Evolutionary conservation across 2,113 vertebrate species (phyloP).

Genomic region (Malurus melanocephalus): DNA sequence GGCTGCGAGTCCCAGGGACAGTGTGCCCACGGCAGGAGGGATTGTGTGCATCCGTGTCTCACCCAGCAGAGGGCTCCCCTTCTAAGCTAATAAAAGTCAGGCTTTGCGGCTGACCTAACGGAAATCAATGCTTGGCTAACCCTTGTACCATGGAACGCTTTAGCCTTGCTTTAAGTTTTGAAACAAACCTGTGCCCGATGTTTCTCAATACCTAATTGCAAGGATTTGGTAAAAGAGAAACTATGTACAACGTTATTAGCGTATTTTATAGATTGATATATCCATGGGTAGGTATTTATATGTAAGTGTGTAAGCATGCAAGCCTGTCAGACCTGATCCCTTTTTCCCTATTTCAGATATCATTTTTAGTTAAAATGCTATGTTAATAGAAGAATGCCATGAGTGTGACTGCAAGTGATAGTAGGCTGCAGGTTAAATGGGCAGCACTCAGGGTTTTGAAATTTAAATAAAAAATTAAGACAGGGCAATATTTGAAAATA

Average conservation of each 20-base stretch:
- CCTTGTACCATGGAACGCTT: not conserved
- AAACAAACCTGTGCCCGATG: no score
- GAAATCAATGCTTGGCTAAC: not conserved
- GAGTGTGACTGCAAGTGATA: not conserved
- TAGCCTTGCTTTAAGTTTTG: not conserved
- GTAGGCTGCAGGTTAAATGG: not conserved
- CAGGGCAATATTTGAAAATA: not conserved
- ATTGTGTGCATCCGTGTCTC: accelerated
- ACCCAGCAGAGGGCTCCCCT: slow-evolving; percentile 71
- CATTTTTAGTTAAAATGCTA: not conserved
- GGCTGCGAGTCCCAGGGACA: accelerated
- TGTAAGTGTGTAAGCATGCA: no score
- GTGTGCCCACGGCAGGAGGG: accelerated
- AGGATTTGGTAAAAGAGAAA: not conserved
- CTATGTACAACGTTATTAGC: accelerated
- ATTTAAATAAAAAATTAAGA: not conserved
- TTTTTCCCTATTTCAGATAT: not conserved
- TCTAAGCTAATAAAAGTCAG: slow-evolving; percentile 37
- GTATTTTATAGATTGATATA: not conserved
- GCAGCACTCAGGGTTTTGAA: not conserved
- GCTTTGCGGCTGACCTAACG: not conserved
- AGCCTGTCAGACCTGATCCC: not conserved
- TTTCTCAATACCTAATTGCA: not conserved
- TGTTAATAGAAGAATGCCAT: not conserved
- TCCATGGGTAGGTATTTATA: accelerated